Percentiles rank a stretch among this genome's conserved stretches.
These are phyloP conservation scores for Vidua macroura DNA, from an alignment of 2,113 vertebrate species.

Conservation along the genomic window DNA sequence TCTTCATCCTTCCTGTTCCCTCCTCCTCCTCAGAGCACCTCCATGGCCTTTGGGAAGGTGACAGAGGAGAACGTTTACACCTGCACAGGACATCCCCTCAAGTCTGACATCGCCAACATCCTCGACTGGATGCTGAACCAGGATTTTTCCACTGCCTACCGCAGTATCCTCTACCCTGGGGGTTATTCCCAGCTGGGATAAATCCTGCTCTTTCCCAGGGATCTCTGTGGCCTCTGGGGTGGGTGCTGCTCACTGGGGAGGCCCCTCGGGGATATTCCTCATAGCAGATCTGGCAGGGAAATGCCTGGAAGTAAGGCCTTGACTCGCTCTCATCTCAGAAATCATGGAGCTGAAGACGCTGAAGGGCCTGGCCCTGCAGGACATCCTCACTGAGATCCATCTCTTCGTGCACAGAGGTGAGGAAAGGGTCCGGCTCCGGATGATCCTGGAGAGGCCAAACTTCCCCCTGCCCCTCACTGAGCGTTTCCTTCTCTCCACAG, in stretches of 20 bases:
- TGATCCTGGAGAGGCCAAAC: neutral
- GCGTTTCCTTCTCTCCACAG: constrained; percentile 60
- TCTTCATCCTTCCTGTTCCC: neutral
- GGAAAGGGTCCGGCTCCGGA: fast-evolving
- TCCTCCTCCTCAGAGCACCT: constrained; percentile 83
- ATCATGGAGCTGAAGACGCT: constrained; percentile 90
- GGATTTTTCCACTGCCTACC: constrained; percentile 90
- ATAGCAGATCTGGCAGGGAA: neutral
- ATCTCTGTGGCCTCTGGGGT: neutral
- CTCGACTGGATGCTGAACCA: constrained; percentile 97
- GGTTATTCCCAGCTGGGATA: neutral
- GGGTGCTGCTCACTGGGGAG: neutral
- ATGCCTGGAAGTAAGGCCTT: neutral
- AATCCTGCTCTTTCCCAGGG: neutral
- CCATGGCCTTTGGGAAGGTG: constrained; percentile 91
- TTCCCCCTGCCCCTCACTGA: fast-evolving
- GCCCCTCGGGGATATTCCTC: too few species aligned
- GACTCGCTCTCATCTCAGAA: constrained; percentile 65
- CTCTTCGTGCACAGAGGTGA: constrained; percentile 92
- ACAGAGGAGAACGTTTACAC: constrained; percentile 92
- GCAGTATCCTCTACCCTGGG: constrained; percentile 82
- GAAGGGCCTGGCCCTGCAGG: constrained; percentile 93
- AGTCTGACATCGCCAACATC: constrained; percentile 93
- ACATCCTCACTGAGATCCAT: constrained; percentile 94
- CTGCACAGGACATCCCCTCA: constrained; percentile 94